phyloP scores from a whole-genome alignment of 1,140 invertebrate species.

The Aphaenogaster floridana region DNA sequence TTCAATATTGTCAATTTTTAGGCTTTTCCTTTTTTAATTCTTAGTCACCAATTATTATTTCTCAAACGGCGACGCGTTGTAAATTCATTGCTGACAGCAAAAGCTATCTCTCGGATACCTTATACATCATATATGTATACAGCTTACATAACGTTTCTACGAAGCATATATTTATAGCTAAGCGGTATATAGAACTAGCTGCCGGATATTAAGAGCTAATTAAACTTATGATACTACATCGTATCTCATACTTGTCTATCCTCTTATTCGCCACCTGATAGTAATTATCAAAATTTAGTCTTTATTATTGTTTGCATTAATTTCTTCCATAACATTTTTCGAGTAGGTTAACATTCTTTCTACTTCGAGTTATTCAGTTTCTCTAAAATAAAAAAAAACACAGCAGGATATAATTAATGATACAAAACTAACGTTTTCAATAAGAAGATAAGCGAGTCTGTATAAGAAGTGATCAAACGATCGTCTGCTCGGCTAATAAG shows the following conservation, averaged over 20 bases:
- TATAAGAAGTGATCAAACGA: conserved; percentile 45
- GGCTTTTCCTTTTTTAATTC: neutral
- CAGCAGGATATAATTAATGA: conserved; percentile 9
- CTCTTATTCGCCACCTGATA: neutral
- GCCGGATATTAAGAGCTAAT: neutral
- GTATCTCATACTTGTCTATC: neutral
- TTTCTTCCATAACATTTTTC: neutral
- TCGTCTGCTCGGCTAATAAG: conserved; percentile 55
- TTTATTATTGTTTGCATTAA: neutral
- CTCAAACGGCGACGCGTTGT: neutral
- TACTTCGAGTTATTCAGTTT: neutral
- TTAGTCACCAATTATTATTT: conserved; percentile 1
- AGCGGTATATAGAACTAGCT: conserved; percentile 11
- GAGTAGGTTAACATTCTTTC: neutral
- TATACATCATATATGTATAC: neutral
- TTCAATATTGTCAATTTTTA: neutral
- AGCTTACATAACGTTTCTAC: conserved; percentile 33
- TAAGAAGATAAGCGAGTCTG: conserved; percentile 14
- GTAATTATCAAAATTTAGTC: neutral
- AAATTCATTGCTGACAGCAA: conserved; percentile 28
- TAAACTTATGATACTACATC: conserved; percentile 9
- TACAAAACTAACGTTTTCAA: conserved; percentile 10
- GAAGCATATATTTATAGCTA: conserved; percentile 42
- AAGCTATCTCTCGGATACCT: neutral
- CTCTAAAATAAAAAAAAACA: neutral